Evolutionary conservation across 2,113 vertebrate genomes (phyloP), one percentile per base, ranked within the genome.

Genomic region (Rostratula benghalensis): DNA sequence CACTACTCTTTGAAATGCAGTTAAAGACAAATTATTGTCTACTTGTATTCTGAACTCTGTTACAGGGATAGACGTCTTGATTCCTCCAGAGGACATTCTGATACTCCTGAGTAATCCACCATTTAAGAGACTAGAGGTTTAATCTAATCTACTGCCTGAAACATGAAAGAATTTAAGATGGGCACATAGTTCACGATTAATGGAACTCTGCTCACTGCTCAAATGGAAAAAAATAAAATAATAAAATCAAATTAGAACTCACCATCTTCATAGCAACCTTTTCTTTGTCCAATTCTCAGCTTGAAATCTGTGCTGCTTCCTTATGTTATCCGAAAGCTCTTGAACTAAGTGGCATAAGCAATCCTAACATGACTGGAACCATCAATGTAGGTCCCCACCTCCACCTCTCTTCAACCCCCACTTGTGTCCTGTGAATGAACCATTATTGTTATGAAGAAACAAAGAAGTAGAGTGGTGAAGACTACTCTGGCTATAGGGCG

Each of bases 381-480:
- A 68, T 28, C 13, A 45, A 24, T 7, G 0, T 10, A 71, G 59
- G 3, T 33, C 7, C 17, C 7, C 5, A 67, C 5, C 8, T 51
- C 5, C 25, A 57, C 4, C 30, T 48, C 18, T 67, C 54, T 75
- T 50, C n/a, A 18, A 53, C 37, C 2, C 19, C 8, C 14, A 25
- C 1, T 9, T 5, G 1, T 1, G 0, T 76, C 15, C 7, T 53
- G 6, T 30, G 17, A 10, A 31, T 74, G 25, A 53, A 53, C 3
- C 5, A 25, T 64, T 13, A 37, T 18, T 37, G 17, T 46, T 54
- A 25, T 31, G 25, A 23, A 13, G 24, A 10, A 41, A 60, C 43
- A 43, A 46, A 46, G 14, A 41, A 30, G 30, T 14, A 59, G 33
- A 68, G 76, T 7, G 7, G 18, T 63, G 20, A 87, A 16, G 28